phyloP scores from a whole-genome alignment of 2,888 invertebrate genomes.

The Eupsilia transversa region DNA sequence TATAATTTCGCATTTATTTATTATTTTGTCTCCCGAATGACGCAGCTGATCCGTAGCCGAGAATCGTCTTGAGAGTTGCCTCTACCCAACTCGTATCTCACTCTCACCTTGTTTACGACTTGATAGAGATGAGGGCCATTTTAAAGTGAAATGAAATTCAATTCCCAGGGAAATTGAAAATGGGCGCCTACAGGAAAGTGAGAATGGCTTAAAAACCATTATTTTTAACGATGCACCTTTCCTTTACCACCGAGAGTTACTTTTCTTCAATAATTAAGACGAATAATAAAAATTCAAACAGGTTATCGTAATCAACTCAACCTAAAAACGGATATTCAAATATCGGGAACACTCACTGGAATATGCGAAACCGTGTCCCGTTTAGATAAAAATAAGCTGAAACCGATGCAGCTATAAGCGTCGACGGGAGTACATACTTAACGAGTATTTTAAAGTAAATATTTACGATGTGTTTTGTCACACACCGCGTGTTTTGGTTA shows the following conservation, averaged over 20 bases:
- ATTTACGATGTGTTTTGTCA: slow-evolving; percentile 53
- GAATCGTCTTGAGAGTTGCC: slow-evolving; percentile 16
- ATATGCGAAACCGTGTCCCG: slow-evolving; percentile 30
- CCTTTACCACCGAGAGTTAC: background rate
- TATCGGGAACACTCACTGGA: slow-evolving; percentile 19
- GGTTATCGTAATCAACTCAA: background rate
- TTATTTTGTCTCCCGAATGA: slow-evolving; percentile 22
- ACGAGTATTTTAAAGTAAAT: slow-evolving; percentile 48
- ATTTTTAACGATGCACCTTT: background rate
- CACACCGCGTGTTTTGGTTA: slow-evolving; percentile 8
- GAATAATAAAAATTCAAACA: background rate
- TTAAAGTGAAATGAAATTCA: slow-evolving; percentile 48
- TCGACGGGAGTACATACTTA: slow-evolving; percentile 38
- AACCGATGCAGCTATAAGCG: slow-evolving; percentile 39
- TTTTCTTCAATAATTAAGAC: background rate
- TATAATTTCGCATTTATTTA: background rate
- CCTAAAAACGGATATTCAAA: slow-evolving; percentile 9
- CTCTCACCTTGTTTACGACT: slow-evolving; percentile 51
- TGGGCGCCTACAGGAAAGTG: background rate
- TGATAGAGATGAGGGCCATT: slow-evolving; percentile 46
- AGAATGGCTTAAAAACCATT: background rate
- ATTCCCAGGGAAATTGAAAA: slow-evolving; percentile 52
- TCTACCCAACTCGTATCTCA: slow-evolving; percentile 24
- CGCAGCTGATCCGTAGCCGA: slow-evolving; percentile 43
- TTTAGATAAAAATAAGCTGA: slow-evolving; percentile 53